A percentile compares a stretch with the other conserved stretches of the same genome.
These are phyloP conservation scores for Stenchaetothrips biformis DNA, from an alignment of 2,888 invertebrate species.

Conservation along the genomic window DNA sequence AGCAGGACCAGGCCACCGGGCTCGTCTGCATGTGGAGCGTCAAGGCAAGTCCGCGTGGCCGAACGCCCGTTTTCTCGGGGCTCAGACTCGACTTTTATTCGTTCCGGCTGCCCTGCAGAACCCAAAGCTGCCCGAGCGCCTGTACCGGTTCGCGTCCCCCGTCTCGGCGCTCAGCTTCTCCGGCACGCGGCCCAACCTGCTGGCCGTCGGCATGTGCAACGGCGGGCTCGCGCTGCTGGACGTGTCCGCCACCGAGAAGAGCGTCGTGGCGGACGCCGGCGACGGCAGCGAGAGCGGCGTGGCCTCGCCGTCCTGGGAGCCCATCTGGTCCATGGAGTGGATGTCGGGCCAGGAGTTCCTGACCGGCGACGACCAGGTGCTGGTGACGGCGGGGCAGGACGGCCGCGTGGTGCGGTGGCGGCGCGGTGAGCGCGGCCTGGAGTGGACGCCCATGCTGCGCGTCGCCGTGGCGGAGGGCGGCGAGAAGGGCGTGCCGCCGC, in stretches of 20 bases:
- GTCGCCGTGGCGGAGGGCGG: slow-evolving; percentile 42
- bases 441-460: slow-evolving; percentile 44
- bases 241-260: slow-evolving; percentile 54
- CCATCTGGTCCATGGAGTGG: slow-evolving; percentile 53
- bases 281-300: slow-evolving; percentile 30
- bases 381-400: slow-evolving; percentile 53
- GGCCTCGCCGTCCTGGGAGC: slow-evolving; percentile 64
- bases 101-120: slow-evolving; percentile 51
- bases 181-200: slow-evolving; percentile 59
- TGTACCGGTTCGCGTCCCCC: slow-evolving; percentile 58
- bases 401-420: slow-evolving; percentile 27
- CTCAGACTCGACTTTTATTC: not conserved
- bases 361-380: slow-evolving; percentile 46
- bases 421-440: slow-evolving; percentile 39
- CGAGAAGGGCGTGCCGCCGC: slow-evolving; percentile 44
- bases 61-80: not conserved
- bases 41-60: slow-evolving; percentile 35
- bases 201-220: slow-evolving; percentile 70
- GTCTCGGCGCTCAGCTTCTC: slow-evolving; percentile 70
- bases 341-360: slow-evolving; percentile 33
- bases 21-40: slow-evolving; percentile 68
- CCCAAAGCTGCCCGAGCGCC: slow-evolving; percentile 68
- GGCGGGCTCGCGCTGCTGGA: slow-evolving; percentile 69
- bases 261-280: slow-evolving; percentile 48
- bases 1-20: slow-evolving; percentile 55